phyloP scores from a whole-genome alignment of 2,888 invertebrate species.

The Himalopsyche tibetana region DNA sequence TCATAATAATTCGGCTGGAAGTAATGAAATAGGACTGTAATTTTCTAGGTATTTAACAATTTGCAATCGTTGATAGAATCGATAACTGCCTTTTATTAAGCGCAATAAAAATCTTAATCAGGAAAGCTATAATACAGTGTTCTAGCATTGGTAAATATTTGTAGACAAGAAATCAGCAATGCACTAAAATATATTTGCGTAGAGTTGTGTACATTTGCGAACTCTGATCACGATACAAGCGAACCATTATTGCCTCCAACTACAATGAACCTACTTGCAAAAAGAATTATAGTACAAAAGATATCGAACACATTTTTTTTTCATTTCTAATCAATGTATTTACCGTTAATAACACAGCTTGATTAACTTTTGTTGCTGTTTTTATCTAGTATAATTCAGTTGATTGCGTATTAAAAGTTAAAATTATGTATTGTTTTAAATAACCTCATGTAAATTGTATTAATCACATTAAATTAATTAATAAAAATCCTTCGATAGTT shows the following conservation, averaged over 20 bases:
- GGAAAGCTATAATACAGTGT: background rate
- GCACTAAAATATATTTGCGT: conserved; percentile 48
- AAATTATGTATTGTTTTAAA: no score
- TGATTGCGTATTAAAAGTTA: no score
- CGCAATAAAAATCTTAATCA: conserved; percentile 18
- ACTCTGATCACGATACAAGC: conserved; percentile 53
- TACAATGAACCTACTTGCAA: background rate
- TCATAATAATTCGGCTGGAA: background rate
- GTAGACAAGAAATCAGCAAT: conserved; percentile 58
- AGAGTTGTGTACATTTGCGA: conserved; percentile 53
- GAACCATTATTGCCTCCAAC: background rate
- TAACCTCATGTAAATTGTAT: no score
- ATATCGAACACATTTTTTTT: no score
- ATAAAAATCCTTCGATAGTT: no score
- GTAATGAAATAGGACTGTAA: background rate
- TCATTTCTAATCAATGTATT: no score
- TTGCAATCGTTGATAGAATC: conserved; percentile 20
- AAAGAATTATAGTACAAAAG: background rate
- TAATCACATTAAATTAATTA: no score
- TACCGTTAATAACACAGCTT: no score
- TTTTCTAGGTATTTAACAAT: background rate
- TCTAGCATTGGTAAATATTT: conserved; percentile 53
- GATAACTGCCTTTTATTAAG: background rate
- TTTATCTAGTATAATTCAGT: no score
- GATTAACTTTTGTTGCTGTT: no score